Evolutionary conservation across 2,113 vertebrate genomes (phyloP), one percentile per base, ranked within the genome.

Genomic region (Cyanocitta stelleri): DNA sequence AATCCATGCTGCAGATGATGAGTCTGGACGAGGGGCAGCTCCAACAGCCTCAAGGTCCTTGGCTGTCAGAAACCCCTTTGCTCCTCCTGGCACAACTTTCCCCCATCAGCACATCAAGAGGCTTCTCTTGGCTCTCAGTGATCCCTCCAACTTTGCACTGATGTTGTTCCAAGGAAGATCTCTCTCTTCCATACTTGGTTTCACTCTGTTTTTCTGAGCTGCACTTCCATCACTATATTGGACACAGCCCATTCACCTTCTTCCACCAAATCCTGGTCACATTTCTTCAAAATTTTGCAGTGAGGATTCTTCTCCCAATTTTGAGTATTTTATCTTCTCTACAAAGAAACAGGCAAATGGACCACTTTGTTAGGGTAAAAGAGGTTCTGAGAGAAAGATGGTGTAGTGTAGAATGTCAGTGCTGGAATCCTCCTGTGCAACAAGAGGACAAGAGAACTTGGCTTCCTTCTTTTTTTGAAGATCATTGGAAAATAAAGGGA

Each of bases 381-480:
- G 32, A 78, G 11, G 43, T 37, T 79, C 55, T 71, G 49, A 32
- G 62, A 82, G 17, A 56, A 48, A 51, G 26, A 37, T 69, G 24
- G 30, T 5, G 5, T 37, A 14, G 4, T 3, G 1, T 8, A 61
- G 44, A 74, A 63, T 3, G 7, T 20, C 52, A 39, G 2, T 16
- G 13, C 19, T 71, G 32, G 46, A 59, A 72, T n/a, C 16, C 26
- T 54, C 32, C 48, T 64, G 48, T 0, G 1, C 77, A 71, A 55
- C 1, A 2, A 71, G 15, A 37, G 7, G 8, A 2, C 8, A 71
- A 62, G 43, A 44, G 24, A 92, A 83, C 16, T 41, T 0, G 0
- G 48, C 20, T 59, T 67, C 46, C 44, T 21, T 44, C 1, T 37
- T 71, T 63, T 30, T 49, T 59, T n/a, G 10, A 29, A 72, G 19